These are phyloP conservation scores for Prolemur simus DNA, from an alignment of 2,113 vertebrate species.

Conservation along the genomic window DNA sequence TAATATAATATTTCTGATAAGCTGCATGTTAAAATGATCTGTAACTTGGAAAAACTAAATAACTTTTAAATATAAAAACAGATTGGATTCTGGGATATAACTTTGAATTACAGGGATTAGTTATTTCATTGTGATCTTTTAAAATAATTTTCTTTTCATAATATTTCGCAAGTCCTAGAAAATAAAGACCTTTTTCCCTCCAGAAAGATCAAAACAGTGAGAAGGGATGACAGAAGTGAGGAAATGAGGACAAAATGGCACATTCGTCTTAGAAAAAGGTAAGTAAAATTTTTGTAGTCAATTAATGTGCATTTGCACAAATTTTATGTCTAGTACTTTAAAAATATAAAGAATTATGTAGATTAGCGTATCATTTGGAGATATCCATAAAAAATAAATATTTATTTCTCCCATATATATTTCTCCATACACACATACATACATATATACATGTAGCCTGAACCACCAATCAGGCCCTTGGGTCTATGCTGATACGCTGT, in stretches of 20 bases:
- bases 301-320: background rate
- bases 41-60: background rate
- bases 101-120: background rate
- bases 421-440: background rate
- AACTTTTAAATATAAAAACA: background rate
- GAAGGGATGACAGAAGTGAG: background rate
- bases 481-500: background rate
- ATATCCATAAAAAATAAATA: background rate
- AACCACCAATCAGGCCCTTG: background rate
- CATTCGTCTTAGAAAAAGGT: background rate
- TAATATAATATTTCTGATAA: background rate
- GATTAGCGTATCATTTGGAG: background rate
- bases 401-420: background rate
- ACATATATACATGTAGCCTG: background rate
- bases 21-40: background rate
- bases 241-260: background rate
- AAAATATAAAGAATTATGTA: background rate
- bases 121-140: background rate
- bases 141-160: background rate
- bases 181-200: background rate
- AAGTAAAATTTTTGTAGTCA: background rate
- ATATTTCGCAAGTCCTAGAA: background rate
- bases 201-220: background rate
- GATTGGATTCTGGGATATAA: background rate
- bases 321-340: background rate